Evolutionary conservation across 2,888 invertebrate genomes (phyloP), one percentile per base, ranked within the genome.

Genomic region (Subacronicta megacephala): DNA sequence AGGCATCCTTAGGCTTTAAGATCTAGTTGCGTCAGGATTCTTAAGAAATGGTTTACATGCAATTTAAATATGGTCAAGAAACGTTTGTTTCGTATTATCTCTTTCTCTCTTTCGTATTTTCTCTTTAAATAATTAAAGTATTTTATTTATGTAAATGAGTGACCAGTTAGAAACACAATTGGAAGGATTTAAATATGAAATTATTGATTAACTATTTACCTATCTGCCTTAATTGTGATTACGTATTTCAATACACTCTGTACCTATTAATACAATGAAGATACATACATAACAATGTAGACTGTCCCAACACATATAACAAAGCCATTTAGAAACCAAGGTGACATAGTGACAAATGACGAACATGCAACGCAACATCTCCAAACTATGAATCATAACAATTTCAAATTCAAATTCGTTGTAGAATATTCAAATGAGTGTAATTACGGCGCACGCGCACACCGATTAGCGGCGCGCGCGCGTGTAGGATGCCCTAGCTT

Each of bases 361-460:
- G 33, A 54, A 45, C 56, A 59, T 55, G 54, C 37, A 52, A 57
- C 57, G 55, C 47, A 58, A 69, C 75, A 73, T 83, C 81, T 75
- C 78, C 76, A 73, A 50, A 50, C 72, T 72, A 84, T 88, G 87
- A 89, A 82, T 89, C 87, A 89, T 69, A 64, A 75, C 71, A 76
- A 89, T 90, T 87, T 87, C 77, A 85, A 84, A 87, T 90, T 90
- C 84, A 89, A 89, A 90, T 88, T 82, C 63, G 62, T 77, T 75
- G 62, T 70, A 69, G 84, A 85, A 85, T 90, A 90, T 90, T 88
- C 87, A 90, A 90, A 89, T 90, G 71, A 80, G 80, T 74, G 77
- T 87, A 88, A 87, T 87, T 85, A 85, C 83, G 81, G 73, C 71
- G 82, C 77, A 69, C 73, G 80, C 66, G 75, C 68, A 68, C 74